Evolutionary conservation across 2,113 vertebrate genomes (phyloP).

Genomic region (Megaptera novaeangliae): DNA sequence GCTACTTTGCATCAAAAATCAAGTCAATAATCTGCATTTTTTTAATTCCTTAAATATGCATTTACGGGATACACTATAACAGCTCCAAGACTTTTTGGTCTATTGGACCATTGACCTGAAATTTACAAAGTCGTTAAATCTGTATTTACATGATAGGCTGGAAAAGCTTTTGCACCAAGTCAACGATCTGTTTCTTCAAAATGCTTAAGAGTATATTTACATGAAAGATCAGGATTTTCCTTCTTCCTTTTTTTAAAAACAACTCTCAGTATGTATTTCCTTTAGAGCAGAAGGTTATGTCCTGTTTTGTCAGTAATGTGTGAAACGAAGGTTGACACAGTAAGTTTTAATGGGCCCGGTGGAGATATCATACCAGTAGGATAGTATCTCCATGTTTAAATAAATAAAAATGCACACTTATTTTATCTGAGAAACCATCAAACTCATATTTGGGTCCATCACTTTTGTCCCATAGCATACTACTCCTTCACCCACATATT

Average conservation of each 20-base stretch:
- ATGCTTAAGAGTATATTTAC: constrained; percentile 71
- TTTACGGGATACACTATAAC: constrained; percentile 42
- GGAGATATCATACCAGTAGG: neutral
- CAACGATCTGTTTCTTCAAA: constrained; percentile 72
- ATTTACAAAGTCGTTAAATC: constrained; percentile 73
- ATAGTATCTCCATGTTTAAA: neutral
- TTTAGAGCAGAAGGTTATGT: constrained; percentile 33
- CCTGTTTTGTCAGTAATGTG: neutral
- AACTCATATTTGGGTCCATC: neutral
- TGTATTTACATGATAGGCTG: constrained; percentile 69
- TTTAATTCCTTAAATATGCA: constrained; percentile 65
- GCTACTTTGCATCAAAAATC: constrained; percentile 71
- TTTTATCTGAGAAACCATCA: constrained; percentile 3
- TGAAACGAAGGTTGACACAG: neutral
- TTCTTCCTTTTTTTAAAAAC: neutral
- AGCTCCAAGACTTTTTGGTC: constrained; percentile 55
- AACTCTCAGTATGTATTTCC: constrained; percentile 55
- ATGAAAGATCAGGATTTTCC: constrained; percentile 58
- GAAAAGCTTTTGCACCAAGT: constrained; percentile 69
- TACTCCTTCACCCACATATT: neutral
- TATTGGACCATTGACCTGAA: constrained; percentile 64
- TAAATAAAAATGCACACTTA: neutral
- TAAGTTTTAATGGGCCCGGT: neutral
- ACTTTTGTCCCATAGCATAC: neutral
- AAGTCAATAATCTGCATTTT: constrained; percentile 73